Evolutionary conservation across 2,888 invertebrate species (phyloP).

Genomic region (Calameuta pallipes): DNA sequence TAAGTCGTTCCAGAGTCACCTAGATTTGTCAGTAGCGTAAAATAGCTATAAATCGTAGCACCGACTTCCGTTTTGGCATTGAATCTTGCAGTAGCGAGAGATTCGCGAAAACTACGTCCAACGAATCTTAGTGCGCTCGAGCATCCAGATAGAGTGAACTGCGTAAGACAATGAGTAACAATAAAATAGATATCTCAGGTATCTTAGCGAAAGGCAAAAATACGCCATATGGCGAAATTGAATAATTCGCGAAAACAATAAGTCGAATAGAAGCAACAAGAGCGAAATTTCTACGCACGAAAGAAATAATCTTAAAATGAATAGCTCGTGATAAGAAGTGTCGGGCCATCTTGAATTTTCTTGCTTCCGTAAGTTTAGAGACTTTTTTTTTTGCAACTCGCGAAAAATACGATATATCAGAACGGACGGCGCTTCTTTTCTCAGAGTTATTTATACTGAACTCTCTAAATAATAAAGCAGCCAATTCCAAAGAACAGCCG

Average conservation of each 20-base stretch:
- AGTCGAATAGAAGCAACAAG: constrained; percentile 81
- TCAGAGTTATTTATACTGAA: constrained; percentile 11
- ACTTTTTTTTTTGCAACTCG: neutral
- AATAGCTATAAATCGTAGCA: constrained; percentile 34
- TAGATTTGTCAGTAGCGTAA: constrained; percentile 37
- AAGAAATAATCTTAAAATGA: neutral
- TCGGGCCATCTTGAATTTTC: neutral
- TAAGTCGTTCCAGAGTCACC: constrained; percentile 33
- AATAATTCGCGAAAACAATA: constrained; percentile 45
- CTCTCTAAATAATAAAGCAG: constrained; percentile 16
- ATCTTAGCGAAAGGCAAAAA: neutral
- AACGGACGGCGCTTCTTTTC: neutral
- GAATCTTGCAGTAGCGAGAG: constrained; percentile 18
- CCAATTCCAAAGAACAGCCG: constrained; percentile 8
- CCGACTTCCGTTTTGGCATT: constrained; percentile 36
- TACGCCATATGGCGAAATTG: neutral
- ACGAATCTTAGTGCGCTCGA: neutral
- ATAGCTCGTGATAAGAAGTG: neutral
- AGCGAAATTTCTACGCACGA: constrained; percentile 75
- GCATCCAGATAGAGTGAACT: neutral
- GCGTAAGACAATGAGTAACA: neutral
- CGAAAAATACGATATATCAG: neutral
- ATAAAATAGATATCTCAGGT: no score
- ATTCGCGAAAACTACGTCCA: neutral
- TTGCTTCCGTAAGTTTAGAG: neutral